These are phyloP conservation scores for Penaeus monodon DNA, from an alignment of 2,888 invertebrate genomes.

Conservation along the genomic window DNA sequence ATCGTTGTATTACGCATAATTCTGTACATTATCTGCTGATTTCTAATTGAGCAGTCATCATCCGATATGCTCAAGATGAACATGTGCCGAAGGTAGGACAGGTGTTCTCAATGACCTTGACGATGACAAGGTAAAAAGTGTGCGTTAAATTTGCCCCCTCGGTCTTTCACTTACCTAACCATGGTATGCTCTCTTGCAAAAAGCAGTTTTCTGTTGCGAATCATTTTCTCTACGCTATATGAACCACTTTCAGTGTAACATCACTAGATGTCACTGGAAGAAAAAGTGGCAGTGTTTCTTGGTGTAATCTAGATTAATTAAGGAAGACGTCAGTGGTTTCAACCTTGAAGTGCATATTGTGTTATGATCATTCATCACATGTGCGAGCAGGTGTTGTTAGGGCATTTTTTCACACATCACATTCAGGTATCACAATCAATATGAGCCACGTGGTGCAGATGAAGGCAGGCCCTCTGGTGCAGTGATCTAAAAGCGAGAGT, in stretches of 20 bases:
- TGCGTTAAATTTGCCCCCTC: too few relatives aligned
- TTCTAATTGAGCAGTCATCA: too few relatives aligned
- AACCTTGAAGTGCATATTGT: conserved; percentile 36
- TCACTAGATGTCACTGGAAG: conserved; percentile 35
- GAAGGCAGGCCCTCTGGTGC: conserved; percentile 34
- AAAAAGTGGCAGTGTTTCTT: conserved; percentile 46
- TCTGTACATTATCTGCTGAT: too few relatives aligned
- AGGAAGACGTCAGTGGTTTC: conserved; percentile 50
- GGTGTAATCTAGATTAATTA: conserved; percentile 31
- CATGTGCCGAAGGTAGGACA: too few relatives aligned
- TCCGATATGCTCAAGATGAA: too few relatives aligned
- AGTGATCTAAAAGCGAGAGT: conserved; percentile 40
- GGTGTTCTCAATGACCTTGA: too few relatives aligned
- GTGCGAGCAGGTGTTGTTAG: conserved; percentile 51
- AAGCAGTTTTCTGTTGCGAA: too few relatives aligned
- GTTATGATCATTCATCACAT: conserved; percentile 29
- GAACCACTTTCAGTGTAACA: conserved; percentile 21
- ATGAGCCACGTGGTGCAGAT: conserved; percentile 49
- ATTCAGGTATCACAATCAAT: conserved; percentile 61
- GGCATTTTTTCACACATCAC: conserved; percentile 60
- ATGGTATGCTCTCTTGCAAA: background rate
- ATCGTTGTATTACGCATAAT: too few relatives aligned
- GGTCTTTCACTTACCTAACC: conserved; percentile 16
- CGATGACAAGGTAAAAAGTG: too few relatives aligned
- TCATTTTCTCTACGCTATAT: too few relatives aligned